Conservation (phyloP, 2,113 vertebrate species). For the Aplodontia rufa region DNA sequence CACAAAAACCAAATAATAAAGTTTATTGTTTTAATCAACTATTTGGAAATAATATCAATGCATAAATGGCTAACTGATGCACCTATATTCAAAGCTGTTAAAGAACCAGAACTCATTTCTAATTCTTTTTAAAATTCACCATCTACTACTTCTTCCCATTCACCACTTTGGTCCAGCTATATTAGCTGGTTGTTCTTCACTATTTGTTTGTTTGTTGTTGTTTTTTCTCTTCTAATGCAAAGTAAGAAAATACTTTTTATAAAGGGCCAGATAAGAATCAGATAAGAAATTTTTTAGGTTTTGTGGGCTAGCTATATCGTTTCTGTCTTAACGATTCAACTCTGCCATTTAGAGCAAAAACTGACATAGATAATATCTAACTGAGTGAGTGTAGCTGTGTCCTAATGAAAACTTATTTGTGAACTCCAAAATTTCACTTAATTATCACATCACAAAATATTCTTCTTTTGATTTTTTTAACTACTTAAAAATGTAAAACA, state of each 20-base stretch:
- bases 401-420: constrained; percentile 33
- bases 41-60: no score
- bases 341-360: background rate
- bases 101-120: background rate
- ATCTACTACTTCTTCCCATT: background rate
- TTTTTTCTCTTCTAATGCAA: background rate
- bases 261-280: background rate
- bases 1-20: background rate
- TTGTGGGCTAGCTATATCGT: background rate
- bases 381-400: background rate
- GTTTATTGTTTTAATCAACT: background rate
- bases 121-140: background rate
- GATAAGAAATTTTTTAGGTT: background rate
- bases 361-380: background rate
- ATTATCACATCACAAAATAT: constrained; percentile 15
- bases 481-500: constrained; percentile 53
- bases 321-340: background rate
- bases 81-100: background rate
- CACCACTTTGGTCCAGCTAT: background rate
- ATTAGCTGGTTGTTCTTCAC: background rate
- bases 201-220: no score
- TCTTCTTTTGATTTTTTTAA: constrained; percentile 42
- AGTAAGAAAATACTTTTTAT: background rate
- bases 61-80: background rate
- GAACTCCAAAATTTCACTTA: constrained; percentile 19